Base-by-base conservation (phyloP, 2,888 invertebrate species). In the Cheilosia soror region DNA sequence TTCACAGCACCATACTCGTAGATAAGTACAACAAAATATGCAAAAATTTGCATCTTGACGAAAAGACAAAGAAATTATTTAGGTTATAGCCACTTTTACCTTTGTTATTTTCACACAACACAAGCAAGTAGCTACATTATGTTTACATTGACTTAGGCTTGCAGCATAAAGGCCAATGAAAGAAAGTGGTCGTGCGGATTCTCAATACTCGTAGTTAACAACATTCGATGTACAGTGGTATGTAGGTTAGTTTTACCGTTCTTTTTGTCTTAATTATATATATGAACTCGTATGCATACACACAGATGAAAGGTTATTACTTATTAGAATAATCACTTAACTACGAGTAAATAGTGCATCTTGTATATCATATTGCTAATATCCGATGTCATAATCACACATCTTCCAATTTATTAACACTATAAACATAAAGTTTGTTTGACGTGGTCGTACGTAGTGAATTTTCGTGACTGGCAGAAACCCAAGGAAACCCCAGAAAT, bases 81-180 rank as follows among this genome's bases (percentile, higher is more conserved):
- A 71, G 82, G 82, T 77, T 82, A 77, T 60, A 71, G 77, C 71
- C 72, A 82, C 82, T 77, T 72, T 72, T 82, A 82, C 82, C 77
- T 82, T 66, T 68, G 60, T 66, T 77, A 31, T 51, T 51, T 27
- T 47, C 44, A 66, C 20, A 15, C 53, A 47, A 27, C 27, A 51
- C 31, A 27, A 76, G 37, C 37, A 37, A 37, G 11, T 37, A 37
- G 9, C 11, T 37, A 11, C 37, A 37, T 37, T 11, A 37, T 37
- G 37, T 37, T 37, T 11, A 37, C 37, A 37, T 11, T 25, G 58
- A 49, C 33, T 65, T 37, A 81, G 51, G 15, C 69, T 37, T 47
- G 57, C 68, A 33, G 55, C 53, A 47, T 66, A 82, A 72, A 78
- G 66, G 65, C 82, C 78, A 72, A 60, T 47, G 65, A 60, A 77